A percentile compares a stretch with the other conserved stretches of the same genome.
phyloP scores from a whole-genome alignment of 1,140 invertebrate genomes.

The Dendrolimus kikuchii region DNA sequence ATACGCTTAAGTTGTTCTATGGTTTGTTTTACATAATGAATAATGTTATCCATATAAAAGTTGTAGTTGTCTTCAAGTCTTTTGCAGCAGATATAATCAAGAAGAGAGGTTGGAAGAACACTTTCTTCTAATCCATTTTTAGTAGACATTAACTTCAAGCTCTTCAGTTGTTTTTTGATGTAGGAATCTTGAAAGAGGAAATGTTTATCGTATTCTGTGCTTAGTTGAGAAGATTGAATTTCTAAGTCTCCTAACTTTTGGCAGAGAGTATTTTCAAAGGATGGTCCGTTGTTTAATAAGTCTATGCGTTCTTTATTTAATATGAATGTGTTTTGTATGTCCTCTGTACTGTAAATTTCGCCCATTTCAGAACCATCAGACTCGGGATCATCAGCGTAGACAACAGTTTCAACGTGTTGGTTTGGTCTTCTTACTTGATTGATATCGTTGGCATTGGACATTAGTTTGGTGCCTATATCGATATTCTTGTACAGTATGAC shows the following conservation, averaged over 20 bases:
- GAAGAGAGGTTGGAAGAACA: slow-evolving; percentile 36
- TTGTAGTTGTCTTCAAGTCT: slow-evolving; percentile 50
- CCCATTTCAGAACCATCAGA: slow-evolving; percentile 46
- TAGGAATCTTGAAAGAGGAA: slow-evolving; percentile 38
- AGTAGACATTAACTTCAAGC: slow-evolving; percentile 25
- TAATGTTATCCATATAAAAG: slow-evolving; percentile 63
- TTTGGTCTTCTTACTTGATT: slow-evolving; percentile 26
- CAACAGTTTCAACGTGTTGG: slow-evolving; percentile 51
- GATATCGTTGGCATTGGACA: slow-evolving; percentile 20
- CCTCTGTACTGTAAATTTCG: slow-evolving; percentile 44
- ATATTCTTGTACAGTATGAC: slow-evolving; percentile 56
- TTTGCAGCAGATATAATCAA: slow-evolving; percentile 56
- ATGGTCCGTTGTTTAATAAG: slow-evolving; percentile 29
- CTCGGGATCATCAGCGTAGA: slow-evolving; percentile 45
- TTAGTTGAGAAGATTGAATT: slow-evolving; percentile 31
- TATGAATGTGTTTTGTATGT: slow-evolving; percentile 34
- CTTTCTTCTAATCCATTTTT: slow-evolving; percentile 19
- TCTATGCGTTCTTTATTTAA: slow-evolving; percentile 49
- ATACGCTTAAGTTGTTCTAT: slow-evolving; percentile 61
- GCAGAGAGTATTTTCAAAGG: slow-evolving; percentile 37
- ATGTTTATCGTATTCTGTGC: slow-evolving; percentile 26
- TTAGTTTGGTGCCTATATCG: slow-evolving; percentile 35
- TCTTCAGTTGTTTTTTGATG: slow-evolving; percentile 43
- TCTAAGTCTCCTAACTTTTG: slow-evolving; percentile 48
- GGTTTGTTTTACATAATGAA: slow-evolving; percentile 49